Conservation (phyloP, 2,113 vertebrate genomes). For the Dissostichus mawsoni region DNA sequence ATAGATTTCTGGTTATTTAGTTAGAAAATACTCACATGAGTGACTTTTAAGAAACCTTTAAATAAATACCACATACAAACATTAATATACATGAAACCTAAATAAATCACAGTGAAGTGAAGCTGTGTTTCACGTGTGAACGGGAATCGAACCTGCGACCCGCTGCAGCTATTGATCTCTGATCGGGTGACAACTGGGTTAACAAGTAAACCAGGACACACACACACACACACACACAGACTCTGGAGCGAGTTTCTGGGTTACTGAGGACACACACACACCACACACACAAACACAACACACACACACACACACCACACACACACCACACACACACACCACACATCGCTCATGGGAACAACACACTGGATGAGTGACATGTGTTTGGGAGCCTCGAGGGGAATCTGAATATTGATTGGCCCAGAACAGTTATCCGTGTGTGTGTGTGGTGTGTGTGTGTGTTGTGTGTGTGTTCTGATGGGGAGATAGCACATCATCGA, state of each 20-base stretch:
- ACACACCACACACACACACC: conserved; percentile 13
- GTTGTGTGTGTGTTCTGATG: conserved; percentile 24
- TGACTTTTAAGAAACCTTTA: no score
- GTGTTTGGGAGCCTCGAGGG: conserved; percentile 42
- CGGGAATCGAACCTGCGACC: conserved; percentile 29
- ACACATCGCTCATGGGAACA: not conserved
- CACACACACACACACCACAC: conserved; percentile 12
- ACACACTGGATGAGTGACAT: conserved; percentile 58
- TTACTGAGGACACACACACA: conserved; percentile 42
- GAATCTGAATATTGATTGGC: conserved; percentile 65
- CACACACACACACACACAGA: conserved; percentile 24
- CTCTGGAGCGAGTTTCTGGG: conserved; percentile 51
- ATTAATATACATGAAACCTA: no score
- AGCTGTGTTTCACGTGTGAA: not conserved
- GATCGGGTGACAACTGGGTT: conserved; percentile 60
- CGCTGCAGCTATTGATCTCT: conserved; percentile 47
- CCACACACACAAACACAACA: not conserved
- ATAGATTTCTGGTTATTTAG: no score
- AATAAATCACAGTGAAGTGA: not conserved
- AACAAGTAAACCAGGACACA: conserved; percentile 65
- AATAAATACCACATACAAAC: no score
- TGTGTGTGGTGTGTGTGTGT: conserved; percentile 31
- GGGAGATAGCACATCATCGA: conserved; percentile 39
- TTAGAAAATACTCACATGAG: no score
- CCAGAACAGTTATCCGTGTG: conserved; percentile 46